phyloP scores from a whole-genome alignment of 2,797 vertebrate species.

The Spinibarbus caldwelli region DNA sequence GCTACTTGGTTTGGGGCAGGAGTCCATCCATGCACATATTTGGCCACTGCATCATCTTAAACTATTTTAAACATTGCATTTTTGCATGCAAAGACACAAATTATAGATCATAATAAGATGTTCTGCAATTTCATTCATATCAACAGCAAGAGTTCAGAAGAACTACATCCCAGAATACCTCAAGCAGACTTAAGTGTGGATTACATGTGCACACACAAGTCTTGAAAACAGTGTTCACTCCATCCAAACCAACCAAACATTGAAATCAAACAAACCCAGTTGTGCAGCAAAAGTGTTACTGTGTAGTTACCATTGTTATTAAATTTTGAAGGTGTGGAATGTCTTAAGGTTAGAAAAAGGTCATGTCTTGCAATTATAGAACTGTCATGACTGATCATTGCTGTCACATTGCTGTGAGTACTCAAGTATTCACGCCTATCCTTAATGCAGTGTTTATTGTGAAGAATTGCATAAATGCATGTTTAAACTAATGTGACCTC shows the following conservation, averaged over 20 bases:
- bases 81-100: slow-evolving; percentile 7
- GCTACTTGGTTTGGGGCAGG: neutral
- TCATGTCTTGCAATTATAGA: neutral
- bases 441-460: neutral
- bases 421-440: neutral
- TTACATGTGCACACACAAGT: neutral
- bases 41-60: neutral
- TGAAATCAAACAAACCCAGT: neutral
- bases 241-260: neutral
- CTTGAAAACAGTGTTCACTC: neutral
- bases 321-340: neutral
- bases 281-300: neutral
- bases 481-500: neutral
- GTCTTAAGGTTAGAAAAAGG: neutral
- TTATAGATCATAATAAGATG: neutral
- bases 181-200: neutral
- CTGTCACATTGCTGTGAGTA: neutral
- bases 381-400: neutral
- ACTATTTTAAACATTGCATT: neutral
- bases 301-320: neutral
- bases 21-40: neutral
- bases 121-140: neutral
- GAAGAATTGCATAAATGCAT: neutral
- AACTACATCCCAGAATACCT: neutral
- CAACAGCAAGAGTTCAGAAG: neutral